Evolutionary conservation across 2,888 invertebrate genomes (phyloP).

Genomic region (Drosophila quinaria): DNA sequence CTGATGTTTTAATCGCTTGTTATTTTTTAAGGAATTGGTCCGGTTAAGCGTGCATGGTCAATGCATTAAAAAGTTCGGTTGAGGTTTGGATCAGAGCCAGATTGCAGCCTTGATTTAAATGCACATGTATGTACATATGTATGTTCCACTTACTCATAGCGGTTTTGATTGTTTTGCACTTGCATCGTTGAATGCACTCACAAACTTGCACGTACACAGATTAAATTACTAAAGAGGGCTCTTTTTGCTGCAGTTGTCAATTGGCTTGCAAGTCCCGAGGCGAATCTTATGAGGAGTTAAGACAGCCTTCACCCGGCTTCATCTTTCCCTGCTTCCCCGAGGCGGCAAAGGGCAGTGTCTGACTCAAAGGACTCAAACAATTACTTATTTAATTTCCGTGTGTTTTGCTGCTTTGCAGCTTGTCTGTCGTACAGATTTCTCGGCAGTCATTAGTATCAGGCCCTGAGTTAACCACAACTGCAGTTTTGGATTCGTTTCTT

Average conservation of each 20-base stretch:
- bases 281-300: constrained; percentile 16
- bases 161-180: constrained; percentile 5
- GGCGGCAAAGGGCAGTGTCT: not conserved
- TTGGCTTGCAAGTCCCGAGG: constrained; percentile 17
- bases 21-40: too few species aligned
- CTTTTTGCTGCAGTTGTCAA: constrained; percentile 21
- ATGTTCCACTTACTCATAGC: not conserved
- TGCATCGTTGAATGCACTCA: constrained; percentile 1
- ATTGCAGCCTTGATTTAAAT: too few species aligned
- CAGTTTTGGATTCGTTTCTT: not conserved
- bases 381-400: constrained; percentile 59
- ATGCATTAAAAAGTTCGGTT: too few species aligned
- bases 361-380: constrained; percentile 46
- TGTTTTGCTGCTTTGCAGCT: constrained; percentile 6
- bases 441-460: constrained; percentile 8
- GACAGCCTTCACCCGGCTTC: constrained; percentile 14
- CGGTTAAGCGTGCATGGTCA: too few species aligned
- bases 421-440: constrained; percentile 23
- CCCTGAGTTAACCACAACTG: not conserved
- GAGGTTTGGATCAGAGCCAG: too few species aligned
- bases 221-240: not conserved
- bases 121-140: too few species aligned
- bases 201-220: not conserved
- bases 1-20: too few species aligned
- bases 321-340: constrained; percentile 1